Conservation (phyloP, 1,140 invertebrate genomes). For the Pinna nobilis region DNA sequence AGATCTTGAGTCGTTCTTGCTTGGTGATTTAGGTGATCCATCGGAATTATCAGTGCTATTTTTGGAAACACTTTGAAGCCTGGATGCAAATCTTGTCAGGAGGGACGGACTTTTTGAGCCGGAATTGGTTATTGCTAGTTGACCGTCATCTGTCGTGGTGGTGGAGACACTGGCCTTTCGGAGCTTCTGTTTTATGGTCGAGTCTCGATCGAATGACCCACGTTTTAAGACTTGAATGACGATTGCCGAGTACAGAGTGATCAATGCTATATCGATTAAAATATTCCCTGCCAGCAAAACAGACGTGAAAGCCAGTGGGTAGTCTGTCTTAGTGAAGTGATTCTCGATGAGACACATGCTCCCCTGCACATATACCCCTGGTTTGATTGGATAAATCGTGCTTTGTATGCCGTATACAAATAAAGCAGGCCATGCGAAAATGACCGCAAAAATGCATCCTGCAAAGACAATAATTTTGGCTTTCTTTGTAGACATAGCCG, state of each 20-base stretch:
- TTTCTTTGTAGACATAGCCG: conserved; percentile 26
- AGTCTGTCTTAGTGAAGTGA: conserved; percentile 31
- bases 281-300: conserved; percentile 47
- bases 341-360: conserved; percentile 47
- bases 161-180: conserved; percentile 18
- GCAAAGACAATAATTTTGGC: conserved; percentile 48
- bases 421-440: conserved; percentile 53
- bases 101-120: neutral
- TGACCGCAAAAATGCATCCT: conserved; percentile 33
- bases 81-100: neutral
- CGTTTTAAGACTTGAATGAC: conserved; percentile 30
- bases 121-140: neutral
- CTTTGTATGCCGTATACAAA: conserved; percentile 55
- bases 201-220: conserved; percentile 16
- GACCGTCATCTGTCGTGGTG: conserved; percentile 19
- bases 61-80: neutral
- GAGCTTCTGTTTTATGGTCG: neutral
- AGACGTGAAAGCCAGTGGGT: conserved; percentile 47
- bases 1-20: neutral
- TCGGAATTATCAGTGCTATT: neutral
- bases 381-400: conserved; percentile 10
- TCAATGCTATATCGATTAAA: conserved; percentile 35
- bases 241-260: conserved; percentile 23
- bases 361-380: conserved; percentile 7
- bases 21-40: neutral